These are phyloP conservation scores for Mesaphorura yosii DNA, from an alignment of 1,140 invertebrate species.

Conservation along the genomic window DNA sequence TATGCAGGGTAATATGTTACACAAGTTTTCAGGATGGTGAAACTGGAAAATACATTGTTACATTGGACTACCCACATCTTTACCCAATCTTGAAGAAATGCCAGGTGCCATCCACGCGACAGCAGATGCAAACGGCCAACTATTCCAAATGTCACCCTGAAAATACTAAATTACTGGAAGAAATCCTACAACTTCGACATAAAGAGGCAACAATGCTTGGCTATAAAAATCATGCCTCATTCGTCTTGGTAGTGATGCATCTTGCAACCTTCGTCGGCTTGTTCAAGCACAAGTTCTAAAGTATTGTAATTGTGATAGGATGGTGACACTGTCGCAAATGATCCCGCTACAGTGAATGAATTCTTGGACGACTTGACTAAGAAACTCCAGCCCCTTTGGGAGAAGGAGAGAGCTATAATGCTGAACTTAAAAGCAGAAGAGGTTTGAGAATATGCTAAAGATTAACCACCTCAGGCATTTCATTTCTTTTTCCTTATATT, in stretches of 20 bases:
- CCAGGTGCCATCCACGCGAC: conserved; percentile 39
- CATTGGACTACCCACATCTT: conserved; percentile 45
- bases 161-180: conserved; percentile 43
- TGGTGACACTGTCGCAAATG: conserved; percentile 44
- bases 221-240: conserved; percentile 42
- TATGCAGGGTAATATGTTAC: too few relatives aligned
- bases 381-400: conserved; percentile 40
- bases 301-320: conserved; percentile 29
- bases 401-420: conserved; percentile 39
- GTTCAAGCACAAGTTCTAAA: background rate
- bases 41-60: conserved; percentile 39
- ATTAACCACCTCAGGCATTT: background rate
- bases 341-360: conserved; percentile 38
- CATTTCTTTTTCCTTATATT: conserved; percentile 18
- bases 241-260: conserved; percentile 32
- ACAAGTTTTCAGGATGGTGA: conserved; percentile 5
- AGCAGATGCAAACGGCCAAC: conserved; percentile 39
- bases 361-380: conserved; percentile 40
- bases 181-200: conserved; percentile 41
- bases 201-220: conserved; percentile 41
- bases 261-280: background rate
- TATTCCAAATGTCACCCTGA: conserved; percentile 42
- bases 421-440: conserved; percentile 43
- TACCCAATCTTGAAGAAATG: conserved; percentile 45
- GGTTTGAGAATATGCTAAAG: conserved; percentile 27